These are phyloP conservation scores for Lasioglossum vierecki DNA, from an alignment of 2,888 invertebrate species.

Conservation along the genomic window DNA sequence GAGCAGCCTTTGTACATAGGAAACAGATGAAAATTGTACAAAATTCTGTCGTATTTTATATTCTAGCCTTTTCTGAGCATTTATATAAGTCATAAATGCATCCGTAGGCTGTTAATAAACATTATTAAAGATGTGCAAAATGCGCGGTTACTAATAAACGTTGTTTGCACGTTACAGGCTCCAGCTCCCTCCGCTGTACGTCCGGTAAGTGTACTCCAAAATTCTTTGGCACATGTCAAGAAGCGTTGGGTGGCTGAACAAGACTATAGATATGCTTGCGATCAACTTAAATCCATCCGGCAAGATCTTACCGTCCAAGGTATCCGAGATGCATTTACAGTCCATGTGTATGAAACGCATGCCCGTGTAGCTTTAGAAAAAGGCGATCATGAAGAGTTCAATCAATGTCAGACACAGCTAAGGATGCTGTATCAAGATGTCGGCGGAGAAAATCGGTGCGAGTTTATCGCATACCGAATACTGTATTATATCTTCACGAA, in stretches of 20 bases:
- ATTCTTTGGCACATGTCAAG: constrained; percentile 95
- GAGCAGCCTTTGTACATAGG: too few species aligned
- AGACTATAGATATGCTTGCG: constrained; percentile 98
- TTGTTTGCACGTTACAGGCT: constrained; percentile 86
- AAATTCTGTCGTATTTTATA: too few species aligned
- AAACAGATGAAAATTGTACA: too few species aligned
- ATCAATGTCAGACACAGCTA: constrained; percentile 99
- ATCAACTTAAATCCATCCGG: constrained; percentile 98
- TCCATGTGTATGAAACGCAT: constrained; percentile 99
- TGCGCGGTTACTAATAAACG: neutral
- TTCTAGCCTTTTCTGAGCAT: too few species aligned
- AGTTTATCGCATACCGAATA: constrained; percentile 98
- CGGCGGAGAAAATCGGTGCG: constrained; percentile 91
- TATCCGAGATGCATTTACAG: constrained; percentile 96
- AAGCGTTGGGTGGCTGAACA: constrained; percentile 94
- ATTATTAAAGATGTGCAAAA: neutral
- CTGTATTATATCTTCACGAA: constrained; percentile 99
- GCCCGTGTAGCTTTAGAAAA: constrained; percentile 98
- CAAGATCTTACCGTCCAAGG: constrained; percentile 99
- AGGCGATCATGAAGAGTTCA: constrained; percentile 99
- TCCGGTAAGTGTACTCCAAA: constrained; percentile 93
- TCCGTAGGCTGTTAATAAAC: neutral
- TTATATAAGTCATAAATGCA: too few species aligned
- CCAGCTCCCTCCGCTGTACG: constrained; percentile 96
- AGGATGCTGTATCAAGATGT: constrained; percentile 96